Conservation (phyloP, 2,888 invertebrate genomes). For the Aethes cnicana region DNA sequence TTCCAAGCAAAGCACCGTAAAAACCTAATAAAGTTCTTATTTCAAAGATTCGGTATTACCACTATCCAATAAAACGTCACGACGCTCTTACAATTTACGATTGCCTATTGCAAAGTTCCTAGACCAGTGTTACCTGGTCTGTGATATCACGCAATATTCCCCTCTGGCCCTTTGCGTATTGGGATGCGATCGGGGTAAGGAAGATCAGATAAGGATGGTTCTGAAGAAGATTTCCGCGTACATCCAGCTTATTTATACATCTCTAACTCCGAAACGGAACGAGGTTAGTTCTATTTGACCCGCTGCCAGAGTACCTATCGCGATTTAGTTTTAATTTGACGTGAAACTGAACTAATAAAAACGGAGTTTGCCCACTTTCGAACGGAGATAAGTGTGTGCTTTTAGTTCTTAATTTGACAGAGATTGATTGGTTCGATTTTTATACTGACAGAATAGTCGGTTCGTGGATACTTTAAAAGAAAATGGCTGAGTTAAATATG, state of each 20-base stretch:
- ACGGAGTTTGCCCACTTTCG: conserved; percentile 3
- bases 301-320: conserved; percentile 28
- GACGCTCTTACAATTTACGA: conserved; percentile 27
- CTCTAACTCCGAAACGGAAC: conserved; percentile 15
- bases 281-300: conserved; percentile 23
- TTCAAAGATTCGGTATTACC: conserved; percentile 3
- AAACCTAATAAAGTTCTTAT: conserved; percentile 4
- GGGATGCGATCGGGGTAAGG: not conserved
- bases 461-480: too few species aligned
- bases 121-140: conserved; percentile 1
- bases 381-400: conserved; percentile 1
- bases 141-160: not conserved
- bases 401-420: not conserved
- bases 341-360: conserved; percentile 11
- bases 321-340: conserved; percentile 26
- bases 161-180: not conserved
- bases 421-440: not conserved
- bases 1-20: not conserved
- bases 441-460: too few species aligned
- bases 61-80: conserved; percentile 19
- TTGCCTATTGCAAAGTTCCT: conserved; percentile 11
- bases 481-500: too few species aligned
- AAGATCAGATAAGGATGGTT: conserved; percentile 5
- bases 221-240: conserved; percentile 19
- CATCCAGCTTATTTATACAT: conserved; percentile 25